Evolutionary conservation across 2,113 vertebrate species (phyloP).

Genomic region (Furnarius figulus): DNA sequence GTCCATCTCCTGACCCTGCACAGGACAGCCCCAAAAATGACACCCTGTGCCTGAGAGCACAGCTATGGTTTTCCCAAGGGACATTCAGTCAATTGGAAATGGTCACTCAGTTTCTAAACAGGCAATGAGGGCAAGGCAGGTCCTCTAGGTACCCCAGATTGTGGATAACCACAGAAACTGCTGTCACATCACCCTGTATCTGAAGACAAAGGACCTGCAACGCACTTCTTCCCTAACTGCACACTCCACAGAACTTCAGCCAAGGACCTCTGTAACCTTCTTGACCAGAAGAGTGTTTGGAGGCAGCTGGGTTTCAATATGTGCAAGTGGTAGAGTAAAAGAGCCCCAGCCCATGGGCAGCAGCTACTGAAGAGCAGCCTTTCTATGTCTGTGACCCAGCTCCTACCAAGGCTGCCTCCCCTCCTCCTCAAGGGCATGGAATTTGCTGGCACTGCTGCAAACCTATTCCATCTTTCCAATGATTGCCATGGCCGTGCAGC

Average conservation of each 20-base stretch:
- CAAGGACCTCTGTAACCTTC: not conserved
- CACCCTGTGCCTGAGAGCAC: not conserved
- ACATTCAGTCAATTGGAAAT: not conserved
- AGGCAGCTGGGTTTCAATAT: not conserved
- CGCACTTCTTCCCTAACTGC: not conserved
- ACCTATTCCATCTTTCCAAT: not conserved
- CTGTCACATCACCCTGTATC: not conserved
- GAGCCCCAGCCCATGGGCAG: not conserved
- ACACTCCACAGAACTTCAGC: not conserved
- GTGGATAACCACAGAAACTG: not conserved
- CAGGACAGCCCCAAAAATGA: rapidly evolving
- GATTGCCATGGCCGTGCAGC: not conserved
- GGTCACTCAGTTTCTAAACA: not conserved
- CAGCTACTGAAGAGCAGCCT: not conserved
- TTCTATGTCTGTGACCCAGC: not conserved
- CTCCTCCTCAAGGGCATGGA: not conserved
- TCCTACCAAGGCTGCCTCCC: not conserved
- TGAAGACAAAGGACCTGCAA: not conserved
- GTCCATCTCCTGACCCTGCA: not conserved
- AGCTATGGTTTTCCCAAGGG: not conserved
- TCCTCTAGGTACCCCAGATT: not conserved
- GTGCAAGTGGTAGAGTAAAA: not conserved
- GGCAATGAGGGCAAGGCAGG: not conserved
- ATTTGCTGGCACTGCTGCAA: slow-evolving; percentile 6
- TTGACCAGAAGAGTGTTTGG: not conserved